These are phyloP conservation scores for Petrosia ficiformis DNA, from an alignment of 37 sponge, comb jelly and placozoan species.

Conservation along the genomic window DNA sequence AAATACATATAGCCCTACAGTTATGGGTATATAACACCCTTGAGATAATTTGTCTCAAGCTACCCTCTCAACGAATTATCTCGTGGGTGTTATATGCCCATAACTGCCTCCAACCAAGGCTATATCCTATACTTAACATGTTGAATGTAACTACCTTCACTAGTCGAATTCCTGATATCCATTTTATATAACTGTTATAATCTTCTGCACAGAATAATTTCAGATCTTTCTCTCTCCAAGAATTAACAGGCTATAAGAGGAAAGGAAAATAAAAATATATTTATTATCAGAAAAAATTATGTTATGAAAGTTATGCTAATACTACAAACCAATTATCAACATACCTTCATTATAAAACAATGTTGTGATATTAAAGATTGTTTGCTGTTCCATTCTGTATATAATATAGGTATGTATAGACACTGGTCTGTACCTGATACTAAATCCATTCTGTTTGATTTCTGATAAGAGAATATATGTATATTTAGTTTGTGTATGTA, in stretches of 20 bases:
- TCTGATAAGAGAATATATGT: too few species aligned
- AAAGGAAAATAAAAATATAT: too few species aligned
- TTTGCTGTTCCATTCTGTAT: slow-evolving; percentile 9
- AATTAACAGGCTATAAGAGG: slow-evolving; percentile 46
- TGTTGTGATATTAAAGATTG: slow-evolving; percentile 20
- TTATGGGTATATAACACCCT: too few species aligned
- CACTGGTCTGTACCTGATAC: not conserved
- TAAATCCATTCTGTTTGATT: not conserved
- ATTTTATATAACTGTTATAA: slow-evolving; percentile 17
- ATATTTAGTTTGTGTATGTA: too few species aligned
- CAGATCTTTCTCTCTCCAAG: slow-evolving; percentile 61
- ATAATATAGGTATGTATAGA: not conserved
- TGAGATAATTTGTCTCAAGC: too few species aligned
- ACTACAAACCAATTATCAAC: too few species aligned
- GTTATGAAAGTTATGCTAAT: too few species aligned
- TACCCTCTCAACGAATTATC: not conserved
- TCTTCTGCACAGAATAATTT: slow-evolving; percentile 57
- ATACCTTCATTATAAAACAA: slow-evolving; percentile 60
- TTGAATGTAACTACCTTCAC: slow-evolving; percentile 57
- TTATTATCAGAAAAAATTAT: not conserved
- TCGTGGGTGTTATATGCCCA: not conserved
- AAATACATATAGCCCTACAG: too few species aligned
- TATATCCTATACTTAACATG: not conserved
- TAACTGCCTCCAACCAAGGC: not conserved
- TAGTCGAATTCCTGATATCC: slow-evolving; percentile 61